Percentiles rank a stretch among this genome's conserved stretches.
These are phyloP conservation scores for Schizothorax lantsangensis DNA, from an alignment of 2,797 vertebrate species.

Conservation along the genomic window DNA sequence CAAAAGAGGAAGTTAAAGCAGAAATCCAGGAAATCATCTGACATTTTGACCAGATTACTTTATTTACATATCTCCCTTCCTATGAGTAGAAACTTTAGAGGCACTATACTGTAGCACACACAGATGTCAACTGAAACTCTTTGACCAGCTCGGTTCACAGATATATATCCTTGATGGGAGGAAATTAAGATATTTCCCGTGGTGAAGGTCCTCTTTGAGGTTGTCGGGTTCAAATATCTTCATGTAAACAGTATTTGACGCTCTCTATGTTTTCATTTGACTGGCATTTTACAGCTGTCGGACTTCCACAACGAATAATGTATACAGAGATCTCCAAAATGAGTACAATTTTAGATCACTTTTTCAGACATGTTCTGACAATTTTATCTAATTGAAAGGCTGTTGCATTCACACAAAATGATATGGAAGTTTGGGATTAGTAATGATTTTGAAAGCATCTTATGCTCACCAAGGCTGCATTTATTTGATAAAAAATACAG, in stretches of 20 bases:
- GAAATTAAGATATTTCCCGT: constrained; percentile 34
- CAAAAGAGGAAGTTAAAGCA: constrained; percentile 50
- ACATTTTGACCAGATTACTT: constrained; percentile 20
- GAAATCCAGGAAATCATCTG: constrained; percentile 54
- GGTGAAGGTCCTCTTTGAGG: constrained; percentile 34
- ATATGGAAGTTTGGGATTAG: background rate
- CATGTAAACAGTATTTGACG: background rate
- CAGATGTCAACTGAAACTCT: constrained; percentile 13
- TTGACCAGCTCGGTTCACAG: constrained; percentile 18
- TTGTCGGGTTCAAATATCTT: constrained; percentile 25
- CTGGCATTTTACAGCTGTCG: background rate
- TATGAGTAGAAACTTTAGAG: constrained; percentile 9
- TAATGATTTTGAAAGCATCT: background rate
- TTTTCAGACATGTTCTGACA: background rate
- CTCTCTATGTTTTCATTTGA: constrained; percentile 1
- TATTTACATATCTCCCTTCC: constrained; percentile 41
- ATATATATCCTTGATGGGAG: constrained; percentile 29
- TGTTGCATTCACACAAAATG: background rate
- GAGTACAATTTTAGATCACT: background rate
- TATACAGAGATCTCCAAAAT: background rate
- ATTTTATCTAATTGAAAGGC: background rate
- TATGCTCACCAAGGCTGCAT: background rate
- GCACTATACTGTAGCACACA: background rate
- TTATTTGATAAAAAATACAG: background rate
- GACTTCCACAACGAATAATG: background rate